A percentile compares a stretch with the other conserved stretches of the same genome.
phyloP scores from a whole-genome alignment of 2,113 vertebrate genomes.

The Sminthopsis crassicaudata region DNA sequence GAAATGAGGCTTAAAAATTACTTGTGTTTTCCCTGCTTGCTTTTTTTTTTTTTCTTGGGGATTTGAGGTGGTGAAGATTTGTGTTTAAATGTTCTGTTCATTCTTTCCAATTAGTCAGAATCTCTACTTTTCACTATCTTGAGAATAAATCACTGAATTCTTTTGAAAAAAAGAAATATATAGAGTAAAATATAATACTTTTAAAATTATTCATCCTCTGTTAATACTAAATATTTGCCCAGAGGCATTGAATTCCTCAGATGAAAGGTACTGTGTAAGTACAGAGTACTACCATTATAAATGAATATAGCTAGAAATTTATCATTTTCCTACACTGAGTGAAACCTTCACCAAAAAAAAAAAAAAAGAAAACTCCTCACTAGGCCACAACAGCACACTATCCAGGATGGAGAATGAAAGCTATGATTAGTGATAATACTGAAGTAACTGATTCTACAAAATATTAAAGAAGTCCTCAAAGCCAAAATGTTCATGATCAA shows the following conservation, averaged over 20 bases:
- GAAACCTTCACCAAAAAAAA: neutral
- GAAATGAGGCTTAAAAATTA: neutral
- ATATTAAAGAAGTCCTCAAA: neutral
- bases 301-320: neutral
- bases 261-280: neutral
- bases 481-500: neutral
- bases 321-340: neutral
- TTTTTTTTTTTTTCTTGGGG: neutral
- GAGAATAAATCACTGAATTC: neutral
- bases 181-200: constrained; percentile 14
- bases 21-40: neutral
- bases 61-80: neutral
- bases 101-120: neutral
- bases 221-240: constrained; percentile 63
- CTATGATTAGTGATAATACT: neutral
- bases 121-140: neutral
- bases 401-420: neutral
- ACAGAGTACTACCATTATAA: neutral
- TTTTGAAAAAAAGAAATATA: constrained; percentile 14
- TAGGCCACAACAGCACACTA: neutral
- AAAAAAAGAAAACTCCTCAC: neutral
- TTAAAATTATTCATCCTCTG: constrained; percentile 64
- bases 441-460: neutral
- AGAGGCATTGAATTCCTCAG: constrained; percentile 32
- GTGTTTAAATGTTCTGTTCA: neutral